These are phyloP conservation scores for Thereva nobilitata DNA, from an alignment of 2,888 invertebrate genomes.

Conservation along the genomic window DNA sequence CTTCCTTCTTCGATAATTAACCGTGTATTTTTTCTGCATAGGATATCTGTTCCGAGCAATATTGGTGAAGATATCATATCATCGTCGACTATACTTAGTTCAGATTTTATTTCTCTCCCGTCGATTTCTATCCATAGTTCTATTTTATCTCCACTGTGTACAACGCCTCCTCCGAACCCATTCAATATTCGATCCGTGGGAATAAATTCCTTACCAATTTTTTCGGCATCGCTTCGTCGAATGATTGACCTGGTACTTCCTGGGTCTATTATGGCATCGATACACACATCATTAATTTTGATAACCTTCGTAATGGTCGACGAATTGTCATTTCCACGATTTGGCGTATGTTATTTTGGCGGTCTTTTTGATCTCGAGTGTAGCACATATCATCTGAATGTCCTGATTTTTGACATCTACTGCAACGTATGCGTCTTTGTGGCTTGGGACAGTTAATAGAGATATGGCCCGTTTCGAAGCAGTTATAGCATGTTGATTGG, in stretches of 20 bases:
- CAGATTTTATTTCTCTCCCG: neutral
- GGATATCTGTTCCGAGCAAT: slow-evolving; percentile 22
- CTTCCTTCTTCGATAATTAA: slow-evolving; percentile 16
- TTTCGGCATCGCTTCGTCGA: neutral
- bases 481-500: slow-evolving; percentile 18
- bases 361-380: too few relatives aligned
- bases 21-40: neutral
- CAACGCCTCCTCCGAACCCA: slow-evolving; percentile 14
- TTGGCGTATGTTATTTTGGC: too few relatives aligned
- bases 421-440: slow-evolving; percentile 16
- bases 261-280: too few relatives aligned
- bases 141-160: neutral
- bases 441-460: slow-evolving; percentile 20
- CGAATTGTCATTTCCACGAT: too few relatives aligned
- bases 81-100: slow-evolving; percentile 14
- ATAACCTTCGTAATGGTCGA: too few relatives aligned
- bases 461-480: slow-evolving; percentile 19
- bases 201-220: neutral
- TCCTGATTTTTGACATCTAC: neutral
- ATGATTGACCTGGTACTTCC: too few relatives aligned
- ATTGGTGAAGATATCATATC: slow-evolving; percentile 1
- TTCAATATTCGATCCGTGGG: neutral
- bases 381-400: neutral
- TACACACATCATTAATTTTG: too few relatives aligned
- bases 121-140: neutral